Evolutionary conservation across 2,797 vertebrate species (phyloP), one percentile per base, ranked within the genome.

Genomic region (Garrulus glandarius): DNA sequence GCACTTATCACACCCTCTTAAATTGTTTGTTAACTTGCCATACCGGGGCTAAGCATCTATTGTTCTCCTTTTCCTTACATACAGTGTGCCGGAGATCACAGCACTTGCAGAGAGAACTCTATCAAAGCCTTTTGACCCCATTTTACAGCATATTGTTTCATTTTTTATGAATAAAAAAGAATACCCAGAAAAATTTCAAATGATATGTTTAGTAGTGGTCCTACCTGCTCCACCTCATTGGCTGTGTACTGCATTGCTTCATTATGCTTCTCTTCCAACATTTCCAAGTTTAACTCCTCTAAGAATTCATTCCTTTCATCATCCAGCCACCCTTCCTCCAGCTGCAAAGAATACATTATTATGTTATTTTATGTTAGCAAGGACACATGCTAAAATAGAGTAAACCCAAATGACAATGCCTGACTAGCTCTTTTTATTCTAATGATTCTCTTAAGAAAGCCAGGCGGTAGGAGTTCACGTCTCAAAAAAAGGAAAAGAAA

Each of bases 301-400:
- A 99, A 98, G 98, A 99, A 99, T 97, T 99, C 99, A 70, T 98
- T 99, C 97, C 99, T 99, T 97, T 99, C 99, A 98, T 99, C 99
- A 97, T 99, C 99, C 97, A 99, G 98, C 99, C 99, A 99, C 88
- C 98, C 98, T 97, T 99, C 99, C 95, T 99, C 99, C 98, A 99
- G 98, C 99, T 99, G 97, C 93, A 97, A 97, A 97, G 93, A 97
- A 98, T 95, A 98, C 95, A 98, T 98, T 96, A 98, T 95, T 93
- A 94, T 84, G 89, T 98, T 95, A 94, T 77, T 97, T 96, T 93
- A 93, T 69, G 92, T 96, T 95, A 97, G 95, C 78, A 93, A 95
- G 95, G 94, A 92, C 93, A 96, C 87, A 82, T 36, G 88, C 84
- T 97, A 96, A 97, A 97, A 97, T 57, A 96, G 70, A 78, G 87